Evolutionary conservation across 2,888 invertebrate species (phyloP).

Genomic region (Drosophila barbarae): DNA sequence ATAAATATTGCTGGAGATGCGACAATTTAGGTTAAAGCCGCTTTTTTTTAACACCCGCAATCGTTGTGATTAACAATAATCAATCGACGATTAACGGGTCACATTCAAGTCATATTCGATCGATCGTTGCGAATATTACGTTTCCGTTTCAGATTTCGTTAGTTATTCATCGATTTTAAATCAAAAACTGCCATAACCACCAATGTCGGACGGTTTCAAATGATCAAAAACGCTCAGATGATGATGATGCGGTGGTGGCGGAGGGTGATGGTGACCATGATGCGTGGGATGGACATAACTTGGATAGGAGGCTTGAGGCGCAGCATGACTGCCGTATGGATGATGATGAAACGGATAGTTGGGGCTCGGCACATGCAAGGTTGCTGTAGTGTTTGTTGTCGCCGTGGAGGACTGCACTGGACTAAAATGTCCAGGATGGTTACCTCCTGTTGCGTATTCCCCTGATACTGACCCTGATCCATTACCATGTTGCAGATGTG

Average conservation of each 20-base stretch:
- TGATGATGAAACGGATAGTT: constrained; percentile 83
- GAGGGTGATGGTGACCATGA: constrained; percentile 57
- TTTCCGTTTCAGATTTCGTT: constrained; percentile 6
- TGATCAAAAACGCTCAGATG: constrained; percentile 80
- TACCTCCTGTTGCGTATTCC: constrained; percentile 38
- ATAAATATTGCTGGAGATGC: constrained; percentile 48
- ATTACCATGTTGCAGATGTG: constrained; percentile 72
- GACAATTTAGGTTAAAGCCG: constrained; percentile 10
- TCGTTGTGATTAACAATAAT: constrained; percentile 6
- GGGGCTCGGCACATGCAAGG: constrained; percentile 85
- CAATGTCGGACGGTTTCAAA: constrained; percentile 81
- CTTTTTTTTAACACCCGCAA: constrained; percentile 11
- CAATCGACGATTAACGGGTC: constrained; percentile 1
- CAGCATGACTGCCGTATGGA: constrained; percentile 64
- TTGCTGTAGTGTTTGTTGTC: constrained; percentile 66
- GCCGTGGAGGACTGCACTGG: constrained; percentile 36
- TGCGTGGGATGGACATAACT: constrained; percentile 57
- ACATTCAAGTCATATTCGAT: constrained; percentile 8
- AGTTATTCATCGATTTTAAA: constrained; percentile 10
- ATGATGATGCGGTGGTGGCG: constrained; percentile 61
- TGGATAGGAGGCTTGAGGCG: constrained; percentile 62
- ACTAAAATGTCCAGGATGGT: constrained; percentile 38
- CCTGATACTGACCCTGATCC: constrained; percentile 25
- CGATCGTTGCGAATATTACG: not conserved
- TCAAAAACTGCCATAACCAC: constrained; percentile 81